Conservation (phyloP, 2,113 vertebrate species). For the Dipodomys merriami region DNA sequence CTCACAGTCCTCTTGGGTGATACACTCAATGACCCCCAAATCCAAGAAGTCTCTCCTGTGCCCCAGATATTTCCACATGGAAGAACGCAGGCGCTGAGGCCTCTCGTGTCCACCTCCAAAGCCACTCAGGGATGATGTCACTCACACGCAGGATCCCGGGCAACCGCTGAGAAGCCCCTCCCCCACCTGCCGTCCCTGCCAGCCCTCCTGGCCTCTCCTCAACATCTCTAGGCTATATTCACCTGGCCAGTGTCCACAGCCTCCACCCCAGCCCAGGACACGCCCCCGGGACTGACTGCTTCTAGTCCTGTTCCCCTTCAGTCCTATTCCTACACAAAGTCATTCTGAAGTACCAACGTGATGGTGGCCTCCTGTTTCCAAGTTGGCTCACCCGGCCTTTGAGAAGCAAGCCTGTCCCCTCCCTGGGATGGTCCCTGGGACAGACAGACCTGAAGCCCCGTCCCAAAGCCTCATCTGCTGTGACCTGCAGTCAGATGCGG, state of each 20-base stretch:
- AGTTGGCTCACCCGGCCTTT: not conserved
- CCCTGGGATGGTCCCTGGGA: not conserved
- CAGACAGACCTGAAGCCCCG: rapidly evolving
- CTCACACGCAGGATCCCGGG: not conserved
- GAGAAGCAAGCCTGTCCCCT: not conserved
- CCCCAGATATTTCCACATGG: not conserved
- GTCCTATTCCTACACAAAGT: not conserved
- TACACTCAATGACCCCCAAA: not conserved
- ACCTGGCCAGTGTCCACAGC: not conserved
- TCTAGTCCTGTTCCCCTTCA: not conserved
- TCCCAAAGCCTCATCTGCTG: not conserved
- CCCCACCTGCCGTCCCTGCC: not conserved
- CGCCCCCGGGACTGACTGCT: not conserved
- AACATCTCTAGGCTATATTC: not conserved
- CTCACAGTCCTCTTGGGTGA: not conserved
- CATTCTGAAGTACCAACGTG: not conserved
- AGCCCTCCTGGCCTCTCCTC: not conserved
- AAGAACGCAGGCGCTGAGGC: not conserved
- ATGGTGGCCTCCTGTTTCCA: not conserved
- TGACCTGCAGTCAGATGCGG: rapidly evolving
- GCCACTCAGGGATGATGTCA: not conserved
- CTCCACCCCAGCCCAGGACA: not conserved
- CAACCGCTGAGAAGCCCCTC: not conserved
- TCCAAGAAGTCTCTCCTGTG: not conserved
- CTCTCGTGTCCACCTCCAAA: not conserved